Percentiles rank a stretch among this genome's conserved stretches.
Evolutionary conservation across 1,140 invertebrate species (phyloP).

Genomic region (Ganaspis sp.): DNA sequence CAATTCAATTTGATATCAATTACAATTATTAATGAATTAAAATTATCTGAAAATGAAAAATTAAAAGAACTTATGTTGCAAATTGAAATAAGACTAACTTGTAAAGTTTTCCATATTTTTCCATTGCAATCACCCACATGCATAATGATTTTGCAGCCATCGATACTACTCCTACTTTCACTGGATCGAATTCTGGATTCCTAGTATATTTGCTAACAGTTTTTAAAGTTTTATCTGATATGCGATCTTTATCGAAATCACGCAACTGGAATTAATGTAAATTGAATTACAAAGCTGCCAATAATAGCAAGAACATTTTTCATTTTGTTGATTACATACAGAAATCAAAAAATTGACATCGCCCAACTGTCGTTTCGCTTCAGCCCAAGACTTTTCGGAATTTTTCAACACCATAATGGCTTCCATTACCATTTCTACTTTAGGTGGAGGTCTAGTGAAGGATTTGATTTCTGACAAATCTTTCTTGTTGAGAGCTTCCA

Average conservation of each 20-base stretch:
- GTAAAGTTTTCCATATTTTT: constrained; percentile 91
- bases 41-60: neutral
- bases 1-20: too few species aligned
- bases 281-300: neutral
- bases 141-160: constrained; percentile 89
- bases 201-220: constrained; percentile 87
- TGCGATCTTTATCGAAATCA: constrained; percentile 92
- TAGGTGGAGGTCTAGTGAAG: constrained; percentile 87
- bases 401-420: constrained; percentile 89
- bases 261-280: constrained; percentile 77
- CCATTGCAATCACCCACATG: constrained; percentile 93
- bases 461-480: constrained; percentile 93
- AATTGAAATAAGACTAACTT: too few species aligned
- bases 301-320: neutral
- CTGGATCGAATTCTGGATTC: constrained; percentile 90
- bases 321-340: constrained; percentile 51
- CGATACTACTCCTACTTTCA: constrained; percentile 88
- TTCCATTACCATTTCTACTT: constrained; percentile 93
- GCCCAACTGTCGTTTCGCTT: constrained; percentile 89
- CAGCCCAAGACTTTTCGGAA: constrained; percentile 88
- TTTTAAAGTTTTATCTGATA: constrained; percentile 86
- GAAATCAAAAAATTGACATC: constrained; percentile 84
- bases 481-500: constrained; percentile 90
- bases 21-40: too few species aligned
- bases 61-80: too few species aligned